Evolutionary conservation across 1,140 invertebrate species (phyloP).

Genomic region (Leptopilina boulardi): DNA sequence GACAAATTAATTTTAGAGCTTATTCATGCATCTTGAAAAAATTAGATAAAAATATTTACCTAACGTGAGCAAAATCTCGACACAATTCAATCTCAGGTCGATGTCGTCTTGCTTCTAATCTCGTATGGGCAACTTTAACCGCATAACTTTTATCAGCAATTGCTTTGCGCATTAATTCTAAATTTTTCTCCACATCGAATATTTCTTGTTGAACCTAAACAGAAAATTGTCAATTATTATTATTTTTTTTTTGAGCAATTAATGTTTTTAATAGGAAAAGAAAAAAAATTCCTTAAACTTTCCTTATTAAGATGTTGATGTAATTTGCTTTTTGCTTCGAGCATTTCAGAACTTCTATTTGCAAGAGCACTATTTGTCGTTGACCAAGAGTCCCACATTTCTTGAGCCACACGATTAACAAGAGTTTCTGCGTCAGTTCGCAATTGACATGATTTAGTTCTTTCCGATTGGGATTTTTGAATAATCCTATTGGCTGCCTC

Average conservation of each 20-base stretch:
- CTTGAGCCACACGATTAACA: conserved; percentile 87
- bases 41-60: conserved; percentile 76
- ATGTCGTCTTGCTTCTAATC: conserved; percentile 81
- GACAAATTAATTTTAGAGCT: too few species aligned
- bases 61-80: conserved; percentile 88
- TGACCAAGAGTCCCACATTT: conserved; percentile 95
- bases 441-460: conserved; percentile 88
- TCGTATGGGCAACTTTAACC: conserved; percentile 88
- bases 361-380: conserved; percentile 88
- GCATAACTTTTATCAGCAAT: conserved; percentile 86
- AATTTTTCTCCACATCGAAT: conserved; percentile 80
- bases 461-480: conserved; percentile 89
- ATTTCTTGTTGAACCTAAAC: conserved; percentile 80
- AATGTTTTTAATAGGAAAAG: neutral
- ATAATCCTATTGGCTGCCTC: conserved; percentile 89
- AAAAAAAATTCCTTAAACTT: too few species aligned
- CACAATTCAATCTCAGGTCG: conserved; percentile 90
- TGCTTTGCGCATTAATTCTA: conserved; percentile 80
- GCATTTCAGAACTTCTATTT: conserved; percentile 84
- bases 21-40: too few species aligned
- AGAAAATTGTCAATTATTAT: neutral
- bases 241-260: too few species aligned
- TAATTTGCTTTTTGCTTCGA: conserved; percentile 91
- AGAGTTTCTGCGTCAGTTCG: conserved; percentile 87
- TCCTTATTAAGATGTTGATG: conserved; percentile 82